These are phyloP conservation scores for Halocaridina rubra DNA, from an alignment of 2,888 invertebrate species.

Conservation along the genomic window DNA sequence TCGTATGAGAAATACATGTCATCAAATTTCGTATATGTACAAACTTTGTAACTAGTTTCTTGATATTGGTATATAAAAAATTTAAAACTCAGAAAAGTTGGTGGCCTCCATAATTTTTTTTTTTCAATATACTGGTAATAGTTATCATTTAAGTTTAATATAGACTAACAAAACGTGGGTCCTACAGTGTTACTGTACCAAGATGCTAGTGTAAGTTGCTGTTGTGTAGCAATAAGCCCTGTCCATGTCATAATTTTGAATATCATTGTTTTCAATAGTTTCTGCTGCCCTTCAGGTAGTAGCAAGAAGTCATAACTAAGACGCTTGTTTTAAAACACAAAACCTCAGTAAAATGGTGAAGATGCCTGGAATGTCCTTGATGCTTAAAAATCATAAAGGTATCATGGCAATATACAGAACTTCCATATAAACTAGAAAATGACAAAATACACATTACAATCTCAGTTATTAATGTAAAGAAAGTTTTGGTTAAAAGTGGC, in stretches of 20 bases:
- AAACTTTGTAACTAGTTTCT: neutral
- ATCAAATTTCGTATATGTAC: neutral
- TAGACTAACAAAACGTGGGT: neutral
- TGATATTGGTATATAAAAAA: too few relatives aligned
- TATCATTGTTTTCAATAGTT: neutral
- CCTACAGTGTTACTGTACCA: conserved; percentile 16
- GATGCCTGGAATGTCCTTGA: neutral
- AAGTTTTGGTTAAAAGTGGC: too few relatives aligned
- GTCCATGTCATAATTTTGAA: neutral
- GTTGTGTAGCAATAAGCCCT: conserved; percentile 32
- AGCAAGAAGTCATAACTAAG: neutral
- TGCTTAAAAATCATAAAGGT: neutral
- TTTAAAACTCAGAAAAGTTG: neutral
- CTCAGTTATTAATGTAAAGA: too few relatives aligned
- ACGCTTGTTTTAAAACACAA: neutral
- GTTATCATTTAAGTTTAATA: neutral
- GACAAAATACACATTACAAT: too few relatives aligned
- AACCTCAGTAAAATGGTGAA: neutral
- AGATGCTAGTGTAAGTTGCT: conserved; percentile 27
- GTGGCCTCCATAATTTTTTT: neutral
- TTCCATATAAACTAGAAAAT: too few relatives aligned
- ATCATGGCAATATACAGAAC: too few relatives aligned
- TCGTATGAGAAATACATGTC: neutral
- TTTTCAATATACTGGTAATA: neutral
- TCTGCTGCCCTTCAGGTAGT: neutral